Evolutionary conservation across 2,888 invertebrate genomes (phyloP), one percentile per base, ranked within the genome.

Genomic region (Cheilosia scutellata): DNA sequence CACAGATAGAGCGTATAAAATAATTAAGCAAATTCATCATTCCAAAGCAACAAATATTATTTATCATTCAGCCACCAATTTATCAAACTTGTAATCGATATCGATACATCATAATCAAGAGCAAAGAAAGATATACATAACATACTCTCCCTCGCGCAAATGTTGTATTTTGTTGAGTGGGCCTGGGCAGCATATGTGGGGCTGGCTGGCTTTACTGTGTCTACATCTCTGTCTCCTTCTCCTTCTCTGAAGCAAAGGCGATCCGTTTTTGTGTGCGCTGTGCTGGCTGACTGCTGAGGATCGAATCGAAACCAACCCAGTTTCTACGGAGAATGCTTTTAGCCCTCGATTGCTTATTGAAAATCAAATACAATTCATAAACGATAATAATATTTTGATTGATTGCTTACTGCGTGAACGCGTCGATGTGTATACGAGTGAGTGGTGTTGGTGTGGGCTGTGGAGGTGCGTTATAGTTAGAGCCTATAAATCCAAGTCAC

Each of bases 1-100:
- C 53, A 31, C 29, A 40, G 13, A 51, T 20, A 40, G 13, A n/a
- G 42, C n/a, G 40, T 51, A 71, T 57, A 29, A 76, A 82, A 76
- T 60, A 82, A 82, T 82, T 60, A 77, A 77, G 55, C 16, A n/a
- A 44, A 74, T 83, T 79, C 62, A 70, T 82, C 63, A 82, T 75
- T 29, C 20, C 20, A 37, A 27, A 16, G 51, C 66, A 49, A 40
- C 37, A 68, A 63, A 65, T 51, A 49, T n/a, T 75, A 77, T 77
- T 77, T 77, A 77, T 79, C 79, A 79, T 79, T 66, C 75, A 79
- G 65, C 58, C 53, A 70, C 58, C 75, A 71, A 84, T 84, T 75
- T 79, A 79, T 84, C 84, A 84, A 83, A 70, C 9, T 63, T 74
- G 74, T 79, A 83, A 83, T 79, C 78, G 83, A 79, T 83, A 79